Percentiles rank a stretch among this genome's conserved stretches.
phyloP scores from a whole-genome alignment of 2,113 vertebrate genomes.

The Poeciliopsis prolifica region DNA sequence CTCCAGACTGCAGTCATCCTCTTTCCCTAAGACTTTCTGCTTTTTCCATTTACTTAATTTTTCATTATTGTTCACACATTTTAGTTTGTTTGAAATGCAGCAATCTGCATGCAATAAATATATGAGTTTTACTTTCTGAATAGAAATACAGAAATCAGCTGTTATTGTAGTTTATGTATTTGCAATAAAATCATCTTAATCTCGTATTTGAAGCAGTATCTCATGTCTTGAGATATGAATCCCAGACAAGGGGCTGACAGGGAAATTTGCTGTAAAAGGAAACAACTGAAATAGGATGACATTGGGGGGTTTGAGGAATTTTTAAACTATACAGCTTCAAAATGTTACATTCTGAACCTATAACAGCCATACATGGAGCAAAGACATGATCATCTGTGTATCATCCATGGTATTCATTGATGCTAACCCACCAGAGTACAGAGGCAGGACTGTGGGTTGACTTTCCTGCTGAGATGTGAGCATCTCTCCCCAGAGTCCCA shows the following conservation, averaged over 20 bases:
- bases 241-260: conserved; percentile 25
- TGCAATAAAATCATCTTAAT: no score
- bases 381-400: conserved; percentile 42
- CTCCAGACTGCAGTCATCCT: not conserved
- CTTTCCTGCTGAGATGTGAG: conserved; percentile 60
- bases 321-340: conserved; percentile 33
- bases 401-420: conserved; percentile 49
- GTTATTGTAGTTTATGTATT: not conserved
- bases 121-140: not conserved
- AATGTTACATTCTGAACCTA: conserved; percentile 18
- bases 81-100: no score
- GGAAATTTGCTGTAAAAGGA: not conserved
- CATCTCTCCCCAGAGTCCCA: conserved; percentile 61
- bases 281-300: no score
- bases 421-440: conserved; percentile 41
- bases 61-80: not conserved
- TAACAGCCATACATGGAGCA: conserved; percentile 26
- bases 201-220: not conserved
- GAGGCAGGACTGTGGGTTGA: conserved; percentile 47
- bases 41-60: not conserved
- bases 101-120: no score
- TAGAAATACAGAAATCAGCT: not conserved
- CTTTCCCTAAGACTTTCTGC: not conserved
- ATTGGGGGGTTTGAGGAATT: not conserved
- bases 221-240: conserved; percentile 14